Percentiles rank a stretch among this genome's conserved stretches.
phyloP scores from a whole-genome alignment of 2,797 vertebrate species.

The Enteromius trimaculatus region DNA sequence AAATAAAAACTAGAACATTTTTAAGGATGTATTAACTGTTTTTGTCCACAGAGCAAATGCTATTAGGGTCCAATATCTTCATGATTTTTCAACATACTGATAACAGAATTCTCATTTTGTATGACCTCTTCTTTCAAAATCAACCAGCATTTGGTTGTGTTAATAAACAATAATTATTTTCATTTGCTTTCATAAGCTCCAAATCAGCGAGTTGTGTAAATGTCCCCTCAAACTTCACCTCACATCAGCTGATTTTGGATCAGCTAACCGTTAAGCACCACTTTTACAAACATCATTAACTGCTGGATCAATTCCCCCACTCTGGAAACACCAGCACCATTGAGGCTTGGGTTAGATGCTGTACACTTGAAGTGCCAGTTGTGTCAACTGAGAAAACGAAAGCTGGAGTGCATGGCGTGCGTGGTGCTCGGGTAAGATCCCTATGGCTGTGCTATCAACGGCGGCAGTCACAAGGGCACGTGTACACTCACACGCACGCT shows the following conservation, averaged over 20 bases:
- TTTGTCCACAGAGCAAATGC: background rate
- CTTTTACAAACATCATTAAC: conserved; percentile 55
- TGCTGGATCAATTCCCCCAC: conserved; percentile 35
- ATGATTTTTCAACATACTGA: background rate
- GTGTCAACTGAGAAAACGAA: conserved; percentile 79
- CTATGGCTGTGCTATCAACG: conserved; percentile 79
- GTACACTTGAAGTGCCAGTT: conserved; percentile 78
- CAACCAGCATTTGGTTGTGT: no score
- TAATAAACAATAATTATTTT: background rate
- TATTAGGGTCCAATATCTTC: background rate
- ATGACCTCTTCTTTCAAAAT: background rate
- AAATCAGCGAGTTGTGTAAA: background rate
- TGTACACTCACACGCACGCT: conserved; percentile 67
- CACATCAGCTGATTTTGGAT: conserved; percentile 34
- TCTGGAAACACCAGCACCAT: conserved; percentile 24
- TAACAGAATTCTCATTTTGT: background rate
- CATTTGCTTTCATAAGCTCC: background rate
- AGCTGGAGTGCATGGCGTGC: conserved; percentile 67
- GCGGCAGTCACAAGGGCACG: conserved; percentile 68
- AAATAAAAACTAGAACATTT: background rate
- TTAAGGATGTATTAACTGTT: background rate
- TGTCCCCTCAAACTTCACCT: background rate
- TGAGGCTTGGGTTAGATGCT: conserved; percentile 62
- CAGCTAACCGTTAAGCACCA: conserved; percentile 6
- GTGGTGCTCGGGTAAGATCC: conserved; percentile 75